Evolutionary conservation across 2,888 invertebrate genomes (phyloP), one percentile per base, ranked within the genome.

Genomic region (Limnephilus auricula): DNA sequence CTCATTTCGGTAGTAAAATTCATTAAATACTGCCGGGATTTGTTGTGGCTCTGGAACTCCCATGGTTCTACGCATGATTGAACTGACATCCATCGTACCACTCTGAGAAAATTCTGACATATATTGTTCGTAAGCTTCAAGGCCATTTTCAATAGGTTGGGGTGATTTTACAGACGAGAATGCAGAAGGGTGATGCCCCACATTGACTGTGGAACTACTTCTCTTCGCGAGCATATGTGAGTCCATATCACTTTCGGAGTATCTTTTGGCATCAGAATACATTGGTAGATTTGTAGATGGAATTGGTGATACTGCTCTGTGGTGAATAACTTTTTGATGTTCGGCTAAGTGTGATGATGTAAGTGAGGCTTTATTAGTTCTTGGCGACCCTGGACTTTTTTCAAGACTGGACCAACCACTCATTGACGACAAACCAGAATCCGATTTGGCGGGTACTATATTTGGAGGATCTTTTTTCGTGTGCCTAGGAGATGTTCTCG

Each of bases 401-500:
- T 98, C 98, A 94, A 98, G 95, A 94, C 98, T 98, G 18, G 98
- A 98, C 97, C 98, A 98, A 6, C 98, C 98, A 94, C 98, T 98
- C 97, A 98, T 97, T 10, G 98, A 98, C 0, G 98, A 98, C 89
- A 98, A 95, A 0, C 98, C 98, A 0, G 98, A 98, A 94, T 98
- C 98, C 0, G 98, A 98, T 94, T 98, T 98, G 1, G 98, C 97
- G 9, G 97, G 96, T 2, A 97, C 97, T 92, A 97, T 97, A 94
- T 97, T 97, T 10, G 94, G 94, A 45, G 96, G 96, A 93, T 96
- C 96, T 93, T 97, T 96, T 94, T 96, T 96, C 32, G 96, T 94
- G 94, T 97, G 96, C 94, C 97, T 97, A 34, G 97, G 97, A 78
- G 97, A 97, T 2, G 97, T 96, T 95, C 97, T 96, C 13, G 97